Base-by-base conservation (phyloP, 2,797 vertebrate genomes). In the Rhinogobio ventralis region DNA sequence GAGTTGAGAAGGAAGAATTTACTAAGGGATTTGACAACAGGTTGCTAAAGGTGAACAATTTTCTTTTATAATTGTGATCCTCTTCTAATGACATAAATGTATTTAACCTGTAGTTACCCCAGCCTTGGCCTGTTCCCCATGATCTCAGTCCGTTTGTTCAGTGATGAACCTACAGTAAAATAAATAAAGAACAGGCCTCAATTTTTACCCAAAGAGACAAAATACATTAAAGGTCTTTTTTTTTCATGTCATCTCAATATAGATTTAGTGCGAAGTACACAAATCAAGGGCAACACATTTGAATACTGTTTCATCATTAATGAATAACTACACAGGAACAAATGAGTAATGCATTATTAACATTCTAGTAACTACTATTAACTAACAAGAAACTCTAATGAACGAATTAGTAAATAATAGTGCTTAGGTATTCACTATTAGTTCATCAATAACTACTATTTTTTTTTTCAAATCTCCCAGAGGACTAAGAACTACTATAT, bases 1-100 rank as follows among this genome's bases (percentile, higher is more conserved):
- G 97, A 51, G 94, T 94, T 60, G 97, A 97, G 90, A 97, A 97
- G 89, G 97, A 97, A 0, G 97, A 99, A 87, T 20, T 91, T 75
- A 99, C 98, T 25, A 97, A 97, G 85, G 96, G 96, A 19, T 93
- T 99, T 81, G 98, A 99, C 87, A 93, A 95, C 91, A 92, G 96
- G 89, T 85, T 91, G 1, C 89, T 99, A 60, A 96, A 97, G 96
- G 97, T 98, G 36, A 62, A 71, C 10, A 11, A 15, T 23, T 28
- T 36, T 33, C 11, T 6, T 66, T 46, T 30, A 45, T 78, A 23
- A 46, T 13, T 66, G 25, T 46, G 17, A 66, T 49, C 30, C 23
- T 62, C 28, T 55, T 39, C 23, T 55, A 53, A 46, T 49, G 20
- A 53, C 6, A 19, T 36, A 46, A 15, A 9, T 14, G 36, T 45